Evolutionary conservation across 2,113 vertebrate genomes (phyloP).

Genomic region (Amazona vittata): DNA sequence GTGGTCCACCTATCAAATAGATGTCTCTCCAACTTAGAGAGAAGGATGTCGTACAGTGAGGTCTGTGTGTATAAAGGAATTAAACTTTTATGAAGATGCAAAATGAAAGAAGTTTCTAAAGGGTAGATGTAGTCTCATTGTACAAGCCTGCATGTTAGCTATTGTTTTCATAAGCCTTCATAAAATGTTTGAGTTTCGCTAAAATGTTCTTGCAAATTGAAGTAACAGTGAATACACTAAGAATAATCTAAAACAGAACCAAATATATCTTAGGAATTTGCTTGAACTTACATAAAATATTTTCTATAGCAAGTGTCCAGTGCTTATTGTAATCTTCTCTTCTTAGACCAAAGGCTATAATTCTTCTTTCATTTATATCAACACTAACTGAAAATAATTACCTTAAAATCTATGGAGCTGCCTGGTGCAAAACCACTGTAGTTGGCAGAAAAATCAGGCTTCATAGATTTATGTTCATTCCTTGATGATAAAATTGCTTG

Average conservation of each 20-base stretch:
- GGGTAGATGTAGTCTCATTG: background rate
- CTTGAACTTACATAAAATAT: background rate
- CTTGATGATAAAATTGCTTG: background rate
- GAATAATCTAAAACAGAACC: background rate
- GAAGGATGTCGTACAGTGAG: accelerated
- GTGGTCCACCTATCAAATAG: too few species aligned
- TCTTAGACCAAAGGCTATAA: background rate
- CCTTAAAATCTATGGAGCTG: background rate
- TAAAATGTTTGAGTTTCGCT: background rate
- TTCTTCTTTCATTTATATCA: background rate
- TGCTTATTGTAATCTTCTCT: background rate
- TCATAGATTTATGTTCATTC: background rate
- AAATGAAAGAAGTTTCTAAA: background rate
- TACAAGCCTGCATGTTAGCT: background rate
- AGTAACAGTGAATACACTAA: background rate
- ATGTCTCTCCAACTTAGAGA: too few species aligned
- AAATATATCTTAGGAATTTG: background rate
- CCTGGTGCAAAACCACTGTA: background rate
- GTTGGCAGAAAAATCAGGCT: background rate
- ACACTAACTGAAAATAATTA: background rate
- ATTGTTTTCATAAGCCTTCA: background rate
- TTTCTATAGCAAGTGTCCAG: background rate
- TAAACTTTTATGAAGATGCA: background rate
- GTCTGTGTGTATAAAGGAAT: background rate
- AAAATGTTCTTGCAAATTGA: background rate